Evolutionary conservation across 2,797 vertebrate genomes (phyloP), one percentile per base, ranked within the genome.

Genomic region (Notoglanidium macrostoma): DNA sequence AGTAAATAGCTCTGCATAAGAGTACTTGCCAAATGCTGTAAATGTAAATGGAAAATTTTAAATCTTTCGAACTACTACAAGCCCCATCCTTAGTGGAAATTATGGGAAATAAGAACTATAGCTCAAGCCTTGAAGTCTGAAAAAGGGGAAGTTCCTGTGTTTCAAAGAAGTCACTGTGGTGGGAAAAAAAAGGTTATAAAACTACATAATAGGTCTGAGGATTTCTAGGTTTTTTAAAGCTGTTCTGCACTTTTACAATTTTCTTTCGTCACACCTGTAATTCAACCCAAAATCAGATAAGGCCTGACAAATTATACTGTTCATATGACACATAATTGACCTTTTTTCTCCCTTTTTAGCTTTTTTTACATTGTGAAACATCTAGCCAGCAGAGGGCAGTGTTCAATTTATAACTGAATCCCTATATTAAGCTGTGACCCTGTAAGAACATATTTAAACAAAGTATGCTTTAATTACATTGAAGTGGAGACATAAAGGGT

Each of bases 321-420:
- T 23, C 26, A 40, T 40, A 40, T 40, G 40, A 32, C 15, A 54
- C 74, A 32, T 26, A 51, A 11, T 23, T 3, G 8, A 8, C 1
- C 8, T 21, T 49, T 49, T 49, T 49, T 4, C 10, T n/a, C 8
- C 0, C 12, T n/a, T 11, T 9, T 29, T n/a, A n/a, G n/a, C n/a
- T 61, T 23, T 29, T 65, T 65, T 65, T 14, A 65, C 10, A 2
- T 2, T 32, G 7, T 54, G 3, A 65, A 81, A 65, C 4, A 61
- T 79, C 23, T 35, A 29, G 49, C 78, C 87, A 86, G 46, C 59
- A 85, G 68, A 85, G 46, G 57, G 87, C 70, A 77, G 11, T 26
- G 35, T 46, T 54, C 6, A 8, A 40, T 55, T 74, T 46, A 49
- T 11, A 55, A 57, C 74, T 46, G 11, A n/a, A 74, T 44, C n/a